Evolutionary conservation across 2,797 vertebrate genomes (phyloP).

Genomic region (Orientallactaga sibirica): DNA sequence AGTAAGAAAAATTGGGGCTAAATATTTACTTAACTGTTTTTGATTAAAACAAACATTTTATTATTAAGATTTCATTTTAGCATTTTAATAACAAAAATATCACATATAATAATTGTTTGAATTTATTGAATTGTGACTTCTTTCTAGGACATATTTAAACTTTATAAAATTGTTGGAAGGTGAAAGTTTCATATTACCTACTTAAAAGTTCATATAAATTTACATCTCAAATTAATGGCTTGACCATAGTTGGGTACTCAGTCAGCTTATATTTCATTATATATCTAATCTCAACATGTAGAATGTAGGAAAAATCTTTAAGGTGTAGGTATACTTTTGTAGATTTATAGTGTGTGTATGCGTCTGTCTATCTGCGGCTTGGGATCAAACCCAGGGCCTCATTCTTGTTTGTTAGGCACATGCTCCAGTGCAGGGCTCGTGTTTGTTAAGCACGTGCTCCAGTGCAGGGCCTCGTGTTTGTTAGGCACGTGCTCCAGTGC

Average conservation of each 20-base stretch:
- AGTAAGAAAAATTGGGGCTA: background rate
- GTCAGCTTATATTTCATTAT: slow-evolving; percentile 5
- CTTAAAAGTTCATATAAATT: slow-evolving; percentile 21
- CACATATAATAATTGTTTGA: background rate
- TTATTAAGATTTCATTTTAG: background rate
- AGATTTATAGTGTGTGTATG: background rate
- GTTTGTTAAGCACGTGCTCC: no score
- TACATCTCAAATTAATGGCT: background rate
- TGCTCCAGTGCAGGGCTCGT: background rate
- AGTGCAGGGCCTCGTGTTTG: no score
- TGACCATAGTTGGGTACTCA: background rate
- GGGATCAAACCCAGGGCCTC: background rate
- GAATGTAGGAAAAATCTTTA: background rate
- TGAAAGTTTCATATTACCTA: background rate
- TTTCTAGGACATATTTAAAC: slow-evolving; percentile 32
- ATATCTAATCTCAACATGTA: background rate
- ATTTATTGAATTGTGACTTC: background rate
- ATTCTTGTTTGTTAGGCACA: background rate
- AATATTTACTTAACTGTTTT: background rate
- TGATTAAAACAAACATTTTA: background rate
- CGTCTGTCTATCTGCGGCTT: background rate
- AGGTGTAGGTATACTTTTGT: background rate
- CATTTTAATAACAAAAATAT: slow-evolving; percentile 31
- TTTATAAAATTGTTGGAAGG: background rate
- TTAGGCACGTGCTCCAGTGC: no score